Evolutionary conservation across 2,797 vertebrate genomes (phyloP).

Genomic region (Acrossocheilus fasciatus): DNA sequence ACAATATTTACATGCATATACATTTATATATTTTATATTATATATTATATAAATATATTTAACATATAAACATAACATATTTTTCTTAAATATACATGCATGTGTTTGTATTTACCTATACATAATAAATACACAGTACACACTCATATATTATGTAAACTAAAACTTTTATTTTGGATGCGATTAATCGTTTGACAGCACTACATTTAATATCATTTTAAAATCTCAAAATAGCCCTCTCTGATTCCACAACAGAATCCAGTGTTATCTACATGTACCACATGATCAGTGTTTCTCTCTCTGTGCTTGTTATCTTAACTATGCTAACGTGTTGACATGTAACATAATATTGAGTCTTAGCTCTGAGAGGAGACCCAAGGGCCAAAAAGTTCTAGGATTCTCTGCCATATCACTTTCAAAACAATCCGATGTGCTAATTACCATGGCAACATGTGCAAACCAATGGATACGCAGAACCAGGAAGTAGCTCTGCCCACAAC

Average conservation of each 20-base stretch:
- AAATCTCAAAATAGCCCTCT: conserved; percentile 1
- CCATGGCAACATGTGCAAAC: conserved; percentile 68
- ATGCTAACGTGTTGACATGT: conserved; percentile 31
- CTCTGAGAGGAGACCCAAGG: conserved; percentile 23
- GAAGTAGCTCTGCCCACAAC: conserved; percentile 67
- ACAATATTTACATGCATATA: too few relatives aligned
- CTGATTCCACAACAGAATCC: conserved; percentile 29
- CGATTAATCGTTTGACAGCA: too few relatives aligned
- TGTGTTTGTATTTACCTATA: too few relatives aligned
- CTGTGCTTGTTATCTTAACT: conserved; percentile 58
- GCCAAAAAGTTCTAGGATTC: not conserved
- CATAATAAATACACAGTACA: too few relatives aligned
- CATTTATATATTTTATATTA: too few relatives aligned
- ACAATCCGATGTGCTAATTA: conserved; percentile 29
- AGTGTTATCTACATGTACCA: conserved; percentile 54
- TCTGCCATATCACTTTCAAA: conserved; percentile 38
- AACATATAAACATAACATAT: too few relatives aligned
- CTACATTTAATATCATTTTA: not conserved
- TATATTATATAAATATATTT: too few relatives aligned
- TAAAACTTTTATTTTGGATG: too few relatives aligned
- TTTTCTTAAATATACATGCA: too few relatives aligned
- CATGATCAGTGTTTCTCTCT: conserved; percentile 35
- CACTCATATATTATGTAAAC: too few relatives aligned
- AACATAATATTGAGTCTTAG: conserved; percentile 12
- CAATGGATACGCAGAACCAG: conserved; percentile 58